Base-by-base conservation (phyloP, 2,888 invertebrate genomes). In the Elgonia sp. region DNA sequence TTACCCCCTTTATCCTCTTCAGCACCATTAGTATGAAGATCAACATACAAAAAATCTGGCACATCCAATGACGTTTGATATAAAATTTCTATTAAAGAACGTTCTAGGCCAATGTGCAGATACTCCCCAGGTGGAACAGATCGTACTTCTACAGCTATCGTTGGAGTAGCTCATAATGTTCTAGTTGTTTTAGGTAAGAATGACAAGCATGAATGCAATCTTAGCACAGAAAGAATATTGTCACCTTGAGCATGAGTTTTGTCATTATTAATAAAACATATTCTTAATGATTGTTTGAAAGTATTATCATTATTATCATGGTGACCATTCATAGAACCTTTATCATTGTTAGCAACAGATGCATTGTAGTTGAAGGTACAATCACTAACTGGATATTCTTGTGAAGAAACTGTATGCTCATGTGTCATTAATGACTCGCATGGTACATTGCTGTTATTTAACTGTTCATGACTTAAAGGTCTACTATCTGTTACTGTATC, bases 161-260 rank as follows among this genome's bases (percentile, higher is more conserved):
- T 42, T 5, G 84, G 89, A n/a, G 86, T 86, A 67, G 86, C 46
- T 62, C 84, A 50, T 16, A 89, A 29, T 10, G 84, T 86, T 75
- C 81, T 84, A n/a, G 67, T 80, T 70, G 76, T 81, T 40, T 60
- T 50, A 21, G 88, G 88, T 18, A 89, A 60, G 12, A 18, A 72
- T n/a, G 62, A 67, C 39, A 77, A 69, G 73, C 84, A 86, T 16
- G 65, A 42, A 63, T 80, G 86, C 18, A 69, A 76, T 84, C 60
- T 73, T 14, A 83, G 53, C 9, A 80, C 77, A 42, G 53, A 60
- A 8, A 89, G 65, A 39, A 89, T 80, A 18, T 21, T 69, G 20
- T 39, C 42, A 4, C 81, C 84, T 77, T 86, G 82, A n/a, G n/a
- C n/a, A n/a, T 2, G 8, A 55, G 67, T 81, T 9, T 82, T 76